Conservation (phyloP, 2,888 invertebrate genomes). For the Coelogynopora nodosa region DNA sequence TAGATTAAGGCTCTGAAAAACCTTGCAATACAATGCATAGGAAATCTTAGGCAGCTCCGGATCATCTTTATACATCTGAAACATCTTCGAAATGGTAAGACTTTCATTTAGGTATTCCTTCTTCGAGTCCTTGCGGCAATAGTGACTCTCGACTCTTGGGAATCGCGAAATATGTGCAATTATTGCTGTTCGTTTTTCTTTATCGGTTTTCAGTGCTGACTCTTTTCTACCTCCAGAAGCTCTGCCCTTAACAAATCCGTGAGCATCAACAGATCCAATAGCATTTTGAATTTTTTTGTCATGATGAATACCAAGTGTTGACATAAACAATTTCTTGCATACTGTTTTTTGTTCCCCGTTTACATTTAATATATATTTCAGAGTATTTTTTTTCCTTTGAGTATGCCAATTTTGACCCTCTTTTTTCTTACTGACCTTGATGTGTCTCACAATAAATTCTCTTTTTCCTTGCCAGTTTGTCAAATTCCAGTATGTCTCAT, state of each 20-base stretch:
- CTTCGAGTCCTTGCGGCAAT: conserved; percentile 11
- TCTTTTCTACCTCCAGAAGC: conserved; percentile 16
- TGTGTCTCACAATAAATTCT: not conserved
- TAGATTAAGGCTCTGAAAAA: conserved; percentile 17
- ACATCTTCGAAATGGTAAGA: conserved; percentile 27
- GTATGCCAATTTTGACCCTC: not conserved
- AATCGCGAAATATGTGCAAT: conserved; percentile 18
- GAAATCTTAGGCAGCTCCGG: not conserved
- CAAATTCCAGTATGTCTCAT: not conserved
- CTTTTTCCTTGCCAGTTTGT: too few relatives aligned
- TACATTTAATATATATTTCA: not conserved
- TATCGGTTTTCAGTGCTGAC: conserved; percentile 4
- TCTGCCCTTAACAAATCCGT: conserved; percentile 6
- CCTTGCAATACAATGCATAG: conserved; percentile 31
- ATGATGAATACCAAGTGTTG: conserved; percentile 28
- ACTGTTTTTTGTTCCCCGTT: not conserved
- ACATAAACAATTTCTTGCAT: conserved; percentile 18
- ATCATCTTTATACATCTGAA: conserved; percentile 23
- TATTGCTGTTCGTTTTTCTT: conserved; percentile 27
- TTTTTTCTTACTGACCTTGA: not conserved
- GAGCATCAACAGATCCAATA: conserved; percentile 12
- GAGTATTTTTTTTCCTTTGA: not conserved
- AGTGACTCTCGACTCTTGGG: not conserved
- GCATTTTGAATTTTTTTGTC: conserved; percentile 16
- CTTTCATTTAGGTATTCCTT: conserved; percentile 14